Conservation (phyloP, 2,113 vertebrate genomes). For the Podarcis muralis region DNA sequence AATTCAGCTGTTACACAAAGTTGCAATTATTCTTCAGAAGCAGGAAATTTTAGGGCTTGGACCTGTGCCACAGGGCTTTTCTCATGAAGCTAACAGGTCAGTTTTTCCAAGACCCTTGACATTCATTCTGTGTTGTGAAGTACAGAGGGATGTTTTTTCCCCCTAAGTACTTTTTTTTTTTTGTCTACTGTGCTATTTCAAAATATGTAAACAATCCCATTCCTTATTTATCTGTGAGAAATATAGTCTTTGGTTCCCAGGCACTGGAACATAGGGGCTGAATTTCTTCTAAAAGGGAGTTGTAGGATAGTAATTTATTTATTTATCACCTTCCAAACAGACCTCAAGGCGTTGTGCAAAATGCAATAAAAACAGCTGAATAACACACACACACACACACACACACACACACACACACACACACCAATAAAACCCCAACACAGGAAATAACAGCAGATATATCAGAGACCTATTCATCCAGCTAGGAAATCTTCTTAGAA, state of each 20-base stretch:
- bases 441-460: too few relatives aligned
- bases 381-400: too few relatives aligned
- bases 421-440: too few relatives aligned
- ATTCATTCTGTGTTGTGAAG: constrained; percentile 47
- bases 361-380: too few relatives aligned
- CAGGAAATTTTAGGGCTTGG: constrained; percentile 53
- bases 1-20: constrained; percentile 80
- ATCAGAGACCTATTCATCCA: not conserved
- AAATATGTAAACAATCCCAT: constrained; percentile 59
- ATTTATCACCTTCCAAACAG: too few relatives aligned
- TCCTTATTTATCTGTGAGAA: constrained; percentile 57
- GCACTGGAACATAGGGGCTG: constrained; percentile 32
- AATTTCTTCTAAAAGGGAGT: constrained; percentile 25
- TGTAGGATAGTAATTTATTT: not conserved
- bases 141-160: constrained; percentile 43
- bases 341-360: too few relatives aligned
- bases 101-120: constrained; percentile 64
- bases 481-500: not conserved
- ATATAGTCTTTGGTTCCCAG: constrained; percentile 58
- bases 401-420: too few relatives aligned
- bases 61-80: constrained; percentile 71
- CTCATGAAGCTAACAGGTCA: constrained; percentile 71
- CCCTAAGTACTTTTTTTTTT: constrained; percentile 52
- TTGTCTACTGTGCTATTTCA: constrained; percentile 37
- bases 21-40: constrained; percentile 77